Base-by-base conservation (phyloP, 2,888 invertebrate species). In the Lepidonotus clava region DNA sequence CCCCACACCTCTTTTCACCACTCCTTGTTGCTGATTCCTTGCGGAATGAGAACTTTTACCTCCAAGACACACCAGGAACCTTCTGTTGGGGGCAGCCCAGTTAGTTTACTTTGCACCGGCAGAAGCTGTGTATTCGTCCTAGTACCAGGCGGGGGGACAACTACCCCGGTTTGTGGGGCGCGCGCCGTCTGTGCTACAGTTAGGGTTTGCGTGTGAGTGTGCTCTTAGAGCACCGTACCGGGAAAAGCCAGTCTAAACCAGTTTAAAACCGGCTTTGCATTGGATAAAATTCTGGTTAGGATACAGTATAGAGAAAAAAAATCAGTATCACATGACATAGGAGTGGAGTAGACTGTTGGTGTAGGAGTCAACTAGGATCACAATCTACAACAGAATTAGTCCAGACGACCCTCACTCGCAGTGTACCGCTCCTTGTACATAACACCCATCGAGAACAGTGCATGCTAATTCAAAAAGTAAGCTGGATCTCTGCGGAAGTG, bases 241-340 rank as follows among this genome's bases (percentile, higher is more conserved):
- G 80, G 51, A 46, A 80, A 80, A 80, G 80, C 80, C 80, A 80
- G 80, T 80, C 80, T 80, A 41, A 14, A 24, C 80, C 80, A 28
- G 80, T 80, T 80, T 80, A 41, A 46, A 80, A 80, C 80, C 51
- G 80, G 80, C 80, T 46, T 40, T 41, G 80, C 80, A 51, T 41
- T 80, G 41, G 80, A 80, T 80, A 80, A 80, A 80, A 24, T 80
- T 80, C 14, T 80, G 41, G 41, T 46, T 80, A 80, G 46, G 80
- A 80, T 46, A 80, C 80, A 80, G 80, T 46, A 80, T 80, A 80
- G 80, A 80, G 80, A 46, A 80, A 8, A 76, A n/a, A 38, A 71
- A 34, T 46, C 80, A 80, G 80, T 80, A 80, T 80, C 80, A 80
- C 80, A 80, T 76, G 36, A 76, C 32, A 46, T 28, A 18, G 14